Evolutionary conservation across 2,113 vertebrate species (phyloP).

Genomic region (Muscicapa adusta): DNA sequence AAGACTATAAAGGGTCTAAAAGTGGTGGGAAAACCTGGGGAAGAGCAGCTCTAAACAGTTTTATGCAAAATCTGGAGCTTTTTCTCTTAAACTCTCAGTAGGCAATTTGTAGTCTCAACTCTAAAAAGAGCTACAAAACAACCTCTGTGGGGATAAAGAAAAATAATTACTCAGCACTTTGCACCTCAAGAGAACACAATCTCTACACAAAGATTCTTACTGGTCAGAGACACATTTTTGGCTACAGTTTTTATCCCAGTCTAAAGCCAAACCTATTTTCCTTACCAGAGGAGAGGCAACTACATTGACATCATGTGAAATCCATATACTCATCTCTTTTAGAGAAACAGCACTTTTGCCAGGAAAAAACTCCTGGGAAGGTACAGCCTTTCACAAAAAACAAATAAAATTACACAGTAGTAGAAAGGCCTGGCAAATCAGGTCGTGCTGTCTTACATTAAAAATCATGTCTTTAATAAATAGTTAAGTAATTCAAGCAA

Average conservation of each 20-base stretch:
- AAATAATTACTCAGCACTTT: background rate
- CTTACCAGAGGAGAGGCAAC: background rate
- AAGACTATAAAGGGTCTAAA: background rate
- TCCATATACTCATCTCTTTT: background rate
- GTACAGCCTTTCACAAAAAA: background rate
- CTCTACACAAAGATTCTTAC: background rate
- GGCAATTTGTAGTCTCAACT: background rate
- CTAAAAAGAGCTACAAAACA: background rate
- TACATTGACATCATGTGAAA: background rate
- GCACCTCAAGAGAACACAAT: background rate
- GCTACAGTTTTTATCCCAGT: background rate
- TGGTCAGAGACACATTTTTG: background rate
- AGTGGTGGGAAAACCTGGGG: background rate
- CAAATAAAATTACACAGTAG: background rate
- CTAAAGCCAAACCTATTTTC: background rate
- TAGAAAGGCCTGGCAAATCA: background rate
- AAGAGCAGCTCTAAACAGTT: background rate
- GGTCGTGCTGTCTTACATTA: background rate
- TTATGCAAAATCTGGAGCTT: background rate
- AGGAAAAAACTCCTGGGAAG: background rate
- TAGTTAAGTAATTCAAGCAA: background rate
- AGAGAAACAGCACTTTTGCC: background rate
- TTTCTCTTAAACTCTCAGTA: background rate
- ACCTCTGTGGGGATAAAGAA: background rate
- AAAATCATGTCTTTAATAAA: background rate